Base-by-base conservation (phyloP, 1,140 invertebrate species). In the Phthorimaea operculella region DNA sequence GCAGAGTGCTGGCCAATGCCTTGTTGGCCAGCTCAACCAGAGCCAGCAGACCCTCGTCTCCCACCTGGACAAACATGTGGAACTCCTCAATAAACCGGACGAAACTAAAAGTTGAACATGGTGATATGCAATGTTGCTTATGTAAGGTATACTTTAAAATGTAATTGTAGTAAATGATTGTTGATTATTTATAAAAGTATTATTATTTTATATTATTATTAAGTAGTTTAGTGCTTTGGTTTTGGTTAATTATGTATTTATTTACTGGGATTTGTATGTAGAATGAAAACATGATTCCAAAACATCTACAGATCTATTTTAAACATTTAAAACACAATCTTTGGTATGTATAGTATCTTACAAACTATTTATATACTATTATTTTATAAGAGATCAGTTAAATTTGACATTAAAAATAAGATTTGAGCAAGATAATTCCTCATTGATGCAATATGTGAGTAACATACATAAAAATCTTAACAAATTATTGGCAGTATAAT, bases 31-130 rank as follows among this genome's bases (percentile, higher is more conserved):
- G 65, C 74, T 94, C n/a, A 90, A 88, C 59, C 86, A 88, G 62
- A 89, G 90, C 84, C 92, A 92, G 70, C 88, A 87, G 52, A 88
- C 80, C 49, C 80, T 93, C 47, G 88, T 93, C 15, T 87, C 87
- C 51, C 83, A 90, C 64, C 82, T 92, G 39, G 87, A 90, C 57
- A 70, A 78, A 59, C 79, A 85, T 70, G 59, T 75, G 39, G 78
- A 81, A 64, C 59, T 80, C 33, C 63, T 76, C 51, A 74, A 63
- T 9, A 58, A 36, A 21, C 12, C 60, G 8, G 57, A 55, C 59
- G 42, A 53, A 28, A 47, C 16, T 52, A 53, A 64, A 15, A 64
- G 54, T 54, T 56, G 21, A 58, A 60, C n/a, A n/a, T 47, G 53
- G 16, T 33, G 28, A 34, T 28, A 39, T 39, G 36, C n/a, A 39